These are phyloP conservation scores for Melanotaenia parkinsoni DNA, from an alignment of 2,797 vertebrate species.

Conservation along the genomic window DNA sequence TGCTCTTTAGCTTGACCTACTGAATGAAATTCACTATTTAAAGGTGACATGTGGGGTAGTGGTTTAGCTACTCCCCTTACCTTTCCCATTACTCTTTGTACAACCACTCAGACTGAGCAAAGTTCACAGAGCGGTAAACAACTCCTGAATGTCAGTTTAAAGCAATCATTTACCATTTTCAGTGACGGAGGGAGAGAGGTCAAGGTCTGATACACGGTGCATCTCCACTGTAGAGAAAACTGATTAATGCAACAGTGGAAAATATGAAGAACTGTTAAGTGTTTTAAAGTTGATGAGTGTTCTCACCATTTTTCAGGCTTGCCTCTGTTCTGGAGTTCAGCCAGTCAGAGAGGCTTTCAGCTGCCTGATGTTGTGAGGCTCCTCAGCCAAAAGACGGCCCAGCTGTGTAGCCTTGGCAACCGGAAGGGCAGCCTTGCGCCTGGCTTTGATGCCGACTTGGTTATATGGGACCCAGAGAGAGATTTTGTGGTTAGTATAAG, in stretches of 20 bases:
- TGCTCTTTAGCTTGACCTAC: too few species aligned
- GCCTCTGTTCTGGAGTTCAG: slow-evolving; percentile 88
- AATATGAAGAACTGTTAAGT: too few species aligned
- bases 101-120: slow-evolving; percentile 29
- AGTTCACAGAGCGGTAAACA: slow-evolving; percentile 68
- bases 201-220: slow-evolving; percentile 50
- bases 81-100: too few species aligned
- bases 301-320: slow-evolving; percentile 71
- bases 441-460: slow-evolving; percentile 86
- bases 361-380: slow-evolving; percentile 82
- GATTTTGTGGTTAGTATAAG: slow-evolving; percentile 80
- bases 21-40: too few species aligned
- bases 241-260: too few species aligned
- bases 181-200: slow-evolving; percentile 17
- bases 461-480: slow-evolving; percentile 88
- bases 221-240: too few species aligned
- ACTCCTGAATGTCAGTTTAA: slow-evolving; percentile 47
- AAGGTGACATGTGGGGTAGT: too few species aligned
- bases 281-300: not conserved
- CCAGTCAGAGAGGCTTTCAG: slow-evolving; percentile 81
- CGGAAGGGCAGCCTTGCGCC: slow-evolving; percentile 81
- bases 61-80: too few species aligned
- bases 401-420: slow-evolving; percentile 80
- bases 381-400: slow-evolving; percentile 83
- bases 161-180: slow-evolving; percentile 73